These are phyloP conservation scores for Rhinolophus sinicus DNA, from an alignment of 2,113 vertebrate species.

Conservation along the genomic window DNA sequence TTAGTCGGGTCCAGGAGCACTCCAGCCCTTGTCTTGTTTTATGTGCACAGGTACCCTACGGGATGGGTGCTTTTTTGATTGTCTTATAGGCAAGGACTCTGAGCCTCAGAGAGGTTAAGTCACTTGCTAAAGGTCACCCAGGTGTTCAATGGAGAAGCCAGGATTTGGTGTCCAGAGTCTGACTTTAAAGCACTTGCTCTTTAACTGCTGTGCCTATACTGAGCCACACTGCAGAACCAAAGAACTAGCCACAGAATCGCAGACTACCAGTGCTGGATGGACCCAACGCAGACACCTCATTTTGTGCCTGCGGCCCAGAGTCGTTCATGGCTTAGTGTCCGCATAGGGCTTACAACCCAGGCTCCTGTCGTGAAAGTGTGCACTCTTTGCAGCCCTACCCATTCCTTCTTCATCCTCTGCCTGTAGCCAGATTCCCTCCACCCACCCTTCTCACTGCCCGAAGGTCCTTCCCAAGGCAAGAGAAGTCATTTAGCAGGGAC, in stretches of 20 bases:
- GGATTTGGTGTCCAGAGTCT: not conserved
- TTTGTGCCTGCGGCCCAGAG: not conserved
- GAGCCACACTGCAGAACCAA: not conserved
- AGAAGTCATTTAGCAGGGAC: not conserved
- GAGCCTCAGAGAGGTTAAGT: not conserved
- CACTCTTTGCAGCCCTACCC: not conserved
- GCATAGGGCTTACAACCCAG: not conserved
- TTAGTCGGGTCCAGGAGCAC: not conserved
- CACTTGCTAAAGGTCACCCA: not conserved
- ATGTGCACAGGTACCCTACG: fast-evolving
- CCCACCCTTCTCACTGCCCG: not conserved
- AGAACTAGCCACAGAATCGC: not conserved
- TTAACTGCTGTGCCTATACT: not conserved
- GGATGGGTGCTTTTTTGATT: not conserved
- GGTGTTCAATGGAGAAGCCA: not conserved
- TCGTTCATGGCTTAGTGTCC: not conserved
- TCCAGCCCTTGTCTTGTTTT: not conserved
- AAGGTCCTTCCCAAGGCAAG: not conserved
- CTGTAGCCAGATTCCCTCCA: not conserved
- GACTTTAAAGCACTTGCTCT: not conserved
- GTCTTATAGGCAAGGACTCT: not conserved
- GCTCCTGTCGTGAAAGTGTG: not conserved
- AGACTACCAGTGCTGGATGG: no score
- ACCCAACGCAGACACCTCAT: not conserved
- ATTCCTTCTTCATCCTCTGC: not conserved